A percentile compares a stretch with the other conserved stretches of the same genome.
Evolutionary conservation across 1,140 invertebrate species (phyloP).

Genomic region (Ectropis grisescens): DNA sequence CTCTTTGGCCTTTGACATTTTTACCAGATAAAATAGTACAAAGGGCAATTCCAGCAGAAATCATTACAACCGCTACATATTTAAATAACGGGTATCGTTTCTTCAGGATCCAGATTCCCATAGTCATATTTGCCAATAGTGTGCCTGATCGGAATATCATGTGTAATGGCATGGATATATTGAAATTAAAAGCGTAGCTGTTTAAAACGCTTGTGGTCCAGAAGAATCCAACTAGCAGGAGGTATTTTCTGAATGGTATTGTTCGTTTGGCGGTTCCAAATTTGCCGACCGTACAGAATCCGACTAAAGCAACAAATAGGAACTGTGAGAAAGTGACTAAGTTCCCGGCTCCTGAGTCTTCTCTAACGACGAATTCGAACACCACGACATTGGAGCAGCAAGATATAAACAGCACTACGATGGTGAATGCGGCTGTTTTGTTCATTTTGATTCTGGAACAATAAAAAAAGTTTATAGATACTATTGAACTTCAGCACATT

Average conservation of each 20-base stretch:
- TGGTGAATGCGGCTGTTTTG: slow-evolving; percentile 76
- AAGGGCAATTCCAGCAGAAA: slow-evolving; percentile 90
- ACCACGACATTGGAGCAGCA: slow-evolving; percentile 94
- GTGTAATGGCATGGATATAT: slow-evolving; percentile 97
- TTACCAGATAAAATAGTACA: slow-evolving; percentile 92
- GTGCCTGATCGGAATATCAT: slow-evolving; percentile 99
- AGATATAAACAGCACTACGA: slow-evolving; percentile 86
- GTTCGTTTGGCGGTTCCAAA: slow-evolving; percentile 84
- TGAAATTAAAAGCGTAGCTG: slow-evolving; percentile 97
- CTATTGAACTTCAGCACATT: too few species aligned
- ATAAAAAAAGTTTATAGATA: slow-evolving; percentile 14
- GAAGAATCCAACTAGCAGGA: slow-evolving; percentile 90
- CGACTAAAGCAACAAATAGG: slow-evolving; percentile 89
- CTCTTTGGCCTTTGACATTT: slow-evolving; percentile 71
- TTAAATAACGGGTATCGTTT: slow-evolving; percentile 88
- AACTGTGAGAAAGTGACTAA: slow-evolving; percentile 96
- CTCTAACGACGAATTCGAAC: slow-evolving; percentile 88
- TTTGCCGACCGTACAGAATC: slow-evolving; percentile 91
- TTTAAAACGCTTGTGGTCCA: slow-evolving; percentile 94
- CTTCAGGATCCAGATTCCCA: slow-evolving; percentile 92
- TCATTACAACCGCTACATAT: slow-evolving; percentile 93
- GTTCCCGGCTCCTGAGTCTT: slow-evolving; percentile 92
- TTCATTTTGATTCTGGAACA: slow-evolving; percentile 68
- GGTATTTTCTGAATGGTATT: slow-evolving; percentile 85
- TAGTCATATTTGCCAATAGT: slow-evolving; percentile 95